Base-by-base conservation (phyloP, 2,797 vertebrate genomes). In the Valencia hispanica region DNA sequence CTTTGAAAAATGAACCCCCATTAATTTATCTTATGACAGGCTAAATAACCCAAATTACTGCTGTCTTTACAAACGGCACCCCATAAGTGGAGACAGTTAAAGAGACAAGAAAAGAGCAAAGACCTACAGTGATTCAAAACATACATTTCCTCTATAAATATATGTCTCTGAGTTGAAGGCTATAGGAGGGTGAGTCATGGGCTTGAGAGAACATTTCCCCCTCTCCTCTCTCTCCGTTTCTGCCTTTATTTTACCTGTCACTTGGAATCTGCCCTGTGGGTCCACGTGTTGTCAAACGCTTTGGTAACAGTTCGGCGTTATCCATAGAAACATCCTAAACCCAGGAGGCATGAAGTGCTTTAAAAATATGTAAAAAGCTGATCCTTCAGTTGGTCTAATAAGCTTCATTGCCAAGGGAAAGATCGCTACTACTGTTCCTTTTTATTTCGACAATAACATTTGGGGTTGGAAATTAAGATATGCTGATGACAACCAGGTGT, bases 161-260 rank as follows among this genome's bases (percentile, higher is more conserved):
- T 68, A 83, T 79, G 80, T 74, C 78, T 82, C 22, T 75, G 53
- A 57, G 92, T 93, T 86, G 83, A 73, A 59, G 89, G 92, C 89
- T 82, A 81, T 70, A 79, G 30, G 27, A 86, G 86, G 41, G 78
- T 94, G 93, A 94, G 89, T 93, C 93, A 94, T 47, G n/a, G 70
- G 73, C 77, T 81, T 79, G 78, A 69, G 82, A 89, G 86, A 89
- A 80, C 87, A 79, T 86, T 79, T 3, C 86, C 84, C 84, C 84
- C 78, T 71, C 55, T 43, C 63, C 74, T 79, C 68, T 68, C 87
- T 39, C 88, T 80, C 80, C 53, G 70, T 25, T 53, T 75, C 79
- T 69, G 75, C 81, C 76, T 72, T 86, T 75, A 86, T 87, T 89
- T 88, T 86, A 88, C 89, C 85, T 86, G 91, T 92, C 91, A 87